Evolutionary conservation across 2,888 invertebrate species (phyloP).

Genomic region (Liodrosophila aerea): DNA sequence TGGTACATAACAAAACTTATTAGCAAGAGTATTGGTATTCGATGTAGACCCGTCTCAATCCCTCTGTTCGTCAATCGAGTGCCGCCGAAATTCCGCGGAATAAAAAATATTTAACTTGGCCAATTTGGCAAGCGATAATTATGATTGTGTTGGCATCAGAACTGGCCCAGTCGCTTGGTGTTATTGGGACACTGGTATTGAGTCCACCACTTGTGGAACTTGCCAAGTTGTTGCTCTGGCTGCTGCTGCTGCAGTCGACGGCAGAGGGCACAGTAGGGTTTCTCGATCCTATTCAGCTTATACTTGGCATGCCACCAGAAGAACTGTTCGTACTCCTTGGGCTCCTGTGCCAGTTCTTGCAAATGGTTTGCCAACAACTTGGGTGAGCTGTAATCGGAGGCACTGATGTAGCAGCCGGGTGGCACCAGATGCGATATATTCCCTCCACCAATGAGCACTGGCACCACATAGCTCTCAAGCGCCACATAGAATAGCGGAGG

Average conservation of each 20-base stretch:
- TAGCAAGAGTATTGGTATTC: conserved; percentile 48
- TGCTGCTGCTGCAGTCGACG: conserved; percentile 26
- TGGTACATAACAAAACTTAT: not conserved
- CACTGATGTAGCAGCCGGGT: conserved; percentile 85
- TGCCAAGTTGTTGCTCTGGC: conserved; percentile 1
- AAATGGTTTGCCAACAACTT: conserved; percentile 84
- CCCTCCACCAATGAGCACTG: conserved; percentile 86
- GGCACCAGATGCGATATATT: conserved; percentile 85
- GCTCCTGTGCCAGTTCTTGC: conserved; percentile 73
- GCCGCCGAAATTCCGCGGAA: conserved; percentile 68
- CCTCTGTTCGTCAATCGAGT: conserved; percentile 49
- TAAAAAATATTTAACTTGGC: conserved; percentile 48
- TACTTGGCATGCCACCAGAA: conserved; percentile 84
- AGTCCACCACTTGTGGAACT: conserved; percentile 55
- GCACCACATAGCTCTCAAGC: conserved; percentile 82
- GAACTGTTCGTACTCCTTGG: conserved; percentile 84
- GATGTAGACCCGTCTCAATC: conserved; percentile 18
- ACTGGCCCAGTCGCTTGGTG: conserved; percentile 7
- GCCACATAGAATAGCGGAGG: conserved; percentile 84
- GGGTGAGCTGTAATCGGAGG: conserved; percentile 84
- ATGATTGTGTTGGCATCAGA: conserved; percentile 44
- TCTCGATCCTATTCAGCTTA: conserved; percentile 17
- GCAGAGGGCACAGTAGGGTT: conserved; percentile 64
- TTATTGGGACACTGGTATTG: conserved; percentile 44
- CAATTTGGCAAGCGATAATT: conserved; percentile 66